Evolutionary conservation across 2,888 invertebrate genomes (phyloP).

Genomic region (Chloroclystis v-ata): DNA sequence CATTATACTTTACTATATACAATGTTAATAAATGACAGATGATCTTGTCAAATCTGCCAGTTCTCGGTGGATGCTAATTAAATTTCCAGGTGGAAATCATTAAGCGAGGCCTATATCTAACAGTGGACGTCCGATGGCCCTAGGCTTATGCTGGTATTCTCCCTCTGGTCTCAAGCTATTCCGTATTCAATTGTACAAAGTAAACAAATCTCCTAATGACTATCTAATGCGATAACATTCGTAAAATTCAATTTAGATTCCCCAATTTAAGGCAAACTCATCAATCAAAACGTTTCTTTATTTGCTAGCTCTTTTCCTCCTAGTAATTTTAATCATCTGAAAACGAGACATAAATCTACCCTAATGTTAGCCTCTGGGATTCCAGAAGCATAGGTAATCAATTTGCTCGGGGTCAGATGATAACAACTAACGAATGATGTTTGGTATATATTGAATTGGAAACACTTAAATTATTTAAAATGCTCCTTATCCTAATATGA

Average conservation of each 20-base stretch:
- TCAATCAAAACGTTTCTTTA: constrained; percentile 49
- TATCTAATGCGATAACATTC: constrained; percentile 35
- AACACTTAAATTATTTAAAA: too few relatives aligned
- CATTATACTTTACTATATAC: too few relatives aligned
- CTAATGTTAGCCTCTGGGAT: constrained; percentile 47
- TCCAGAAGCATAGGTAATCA: constrained; percentile 50
- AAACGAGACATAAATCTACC: constrained; percentile 30
- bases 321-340: constrained; percentile 11
- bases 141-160: too few relatives aligned
- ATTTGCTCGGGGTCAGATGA: constrained; percentile 33
- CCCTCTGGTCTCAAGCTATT: too few relatives aligned
- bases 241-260: constrained; percentile 53
- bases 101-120: too few relatives aligned
- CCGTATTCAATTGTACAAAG: constrained; percentile 30
- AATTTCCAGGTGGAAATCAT: too few relatives aligned
- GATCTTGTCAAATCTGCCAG: too few relatives aligned
- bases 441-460: not conserved
- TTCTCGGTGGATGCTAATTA: too few relatives aligned
- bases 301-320: constrained; percentile 24
- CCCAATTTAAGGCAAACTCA: constrained; percentile 47
- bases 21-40: too few relatives aligned
- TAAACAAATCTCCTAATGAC: constrained; percentile 51
- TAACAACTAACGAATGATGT: constrained; percentile 3
- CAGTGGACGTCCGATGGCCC: too few relatives aligned
- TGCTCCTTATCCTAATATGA: too few relatives aligned